Evolutionary conservation across 2,888 invertebrate genomes (phyloP), one percentile per base, ranked within the genome.

Genomic region (Alsophila aescularia): DNA sequence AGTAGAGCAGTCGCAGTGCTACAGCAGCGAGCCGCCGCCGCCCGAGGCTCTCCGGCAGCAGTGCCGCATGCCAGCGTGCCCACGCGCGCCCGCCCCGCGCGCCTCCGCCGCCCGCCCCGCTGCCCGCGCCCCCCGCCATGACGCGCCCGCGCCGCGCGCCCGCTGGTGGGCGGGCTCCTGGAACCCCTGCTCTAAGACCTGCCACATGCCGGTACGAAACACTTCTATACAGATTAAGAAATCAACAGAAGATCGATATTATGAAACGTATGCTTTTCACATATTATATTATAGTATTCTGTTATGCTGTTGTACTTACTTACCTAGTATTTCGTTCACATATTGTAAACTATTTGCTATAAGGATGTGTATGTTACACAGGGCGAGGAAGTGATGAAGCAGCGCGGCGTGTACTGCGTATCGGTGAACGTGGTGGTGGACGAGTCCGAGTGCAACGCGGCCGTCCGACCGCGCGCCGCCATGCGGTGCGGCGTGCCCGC

Each of bases 111-210:
- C 57, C 62, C 15, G 29, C 58, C 16, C 55, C 39, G 60, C 15
- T 2, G 7, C 24, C 24, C 24, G 24, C 24, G 24, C 24, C 47
- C 43, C 39, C 16, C 54, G 93, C 93, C 76, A 94, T n/a, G 5
- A 32, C 95, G 72, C 94, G 94, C 24, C 47, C 62, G 47, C 90
- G 8, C 43, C 39, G 21, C 54, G 93, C 93, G 76, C 94, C n/a
- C 94, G 94, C 76, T 98, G 97, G 97, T 97, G 96, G 96, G 92
- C 94, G 16, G 97, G 97, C 0, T 94, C 95, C 0, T 98, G 98
- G 98, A 96, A 96, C 72, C 93, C 95, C 54, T 98, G 98, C 81
- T 72, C 77, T 29, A 77, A 79, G 51, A 68, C 79, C 5, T 91
- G 90, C 58, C 81, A 82, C 48, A 85, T 85, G 87, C 90, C 90